These are phyloP conservation scores for Vesta saturnalis DNA, from an alignment of 2,888 invertebrate species.

Conservation along the genomic window DNA sequence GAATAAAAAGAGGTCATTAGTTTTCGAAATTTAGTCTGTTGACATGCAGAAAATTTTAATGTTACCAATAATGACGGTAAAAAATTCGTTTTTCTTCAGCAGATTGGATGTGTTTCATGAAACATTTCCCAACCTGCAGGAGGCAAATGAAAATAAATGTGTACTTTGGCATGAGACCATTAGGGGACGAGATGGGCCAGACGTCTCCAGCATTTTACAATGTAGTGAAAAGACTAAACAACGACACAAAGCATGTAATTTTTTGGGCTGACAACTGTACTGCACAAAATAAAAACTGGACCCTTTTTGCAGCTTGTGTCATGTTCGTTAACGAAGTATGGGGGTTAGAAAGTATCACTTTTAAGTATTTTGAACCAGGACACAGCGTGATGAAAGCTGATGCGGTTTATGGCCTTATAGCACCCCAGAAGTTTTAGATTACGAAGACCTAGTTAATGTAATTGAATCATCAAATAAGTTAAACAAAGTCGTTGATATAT, in stretches of 20 bases:
- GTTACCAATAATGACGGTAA: background rate
- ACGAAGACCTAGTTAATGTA: background rate
- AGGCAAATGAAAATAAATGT: too few species aligned
- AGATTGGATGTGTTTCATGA: too few species aligned
- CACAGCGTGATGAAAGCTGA: background rate
- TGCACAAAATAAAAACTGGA: too few species aligned
- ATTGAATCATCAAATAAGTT: background rate
- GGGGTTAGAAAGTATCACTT: too few species aligned
- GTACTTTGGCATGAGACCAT: too few species aligned
- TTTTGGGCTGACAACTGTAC: too few species aligned
- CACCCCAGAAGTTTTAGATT: background rate
- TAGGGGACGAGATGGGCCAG: too few species aligned
- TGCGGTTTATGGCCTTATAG: background rate
- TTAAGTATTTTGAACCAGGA: background rate
- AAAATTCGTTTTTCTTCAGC: background rate
- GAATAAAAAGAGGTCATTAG: background rate
- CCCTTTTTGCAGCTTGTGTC: background rate
- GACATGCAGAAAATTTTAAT: constrained; percentile 1
- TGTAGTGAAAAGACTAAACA: too few species aligned
- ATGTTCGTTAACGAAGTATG: too few species aligned
- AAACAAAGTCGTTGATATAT: too few species aligned
- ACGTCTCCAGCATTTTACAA: too few species aligned
- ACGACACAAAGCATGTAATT: too few species aligned
- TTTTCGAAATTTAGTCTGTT: background rate
- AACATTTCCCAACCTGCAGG: background rate